Evolutionary conservation across 2,888 invertebrate genomes (phyloP).

Genomic region (Hermaeophaga mercurialis): DNA sequence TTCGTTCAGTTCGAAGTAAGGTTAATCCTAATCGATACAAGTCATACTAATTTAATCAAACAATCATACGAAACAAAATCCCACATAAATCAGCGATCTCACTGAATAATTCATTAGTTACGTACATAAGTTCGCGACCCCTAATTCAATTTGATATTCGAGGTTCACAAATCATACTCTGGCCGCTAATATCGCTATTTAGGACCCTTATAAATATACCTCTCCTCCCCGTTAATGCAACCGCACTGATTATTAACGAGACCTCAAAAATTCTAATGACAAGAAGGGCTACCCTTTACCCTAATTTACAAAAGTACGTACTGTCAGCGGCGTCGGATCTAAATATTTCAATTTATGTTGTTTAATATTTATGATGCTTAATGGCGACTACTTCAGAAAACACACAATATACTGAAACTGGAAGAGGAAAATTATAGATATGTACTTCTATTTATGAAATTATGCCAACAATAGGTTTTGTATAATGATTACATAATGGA

Average conservation of each 20-base stretch:
- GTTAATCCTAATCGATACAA: no score
- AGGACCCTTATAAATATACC: constrained; percentile 13
- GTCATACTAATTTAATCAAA: no score
- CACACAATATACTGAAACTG: no score
- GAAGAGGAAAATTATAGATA: no score
- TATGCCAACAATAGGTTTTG: no score
- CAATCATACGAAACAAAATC: not conserved
- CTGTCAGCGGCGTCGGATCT: not conserved
- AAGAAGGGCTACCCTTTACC: constrained; percentile 31
- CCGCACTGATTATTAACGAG: constrained; percentile 23
- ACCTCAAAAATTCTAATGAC: constrained; percentile 33
- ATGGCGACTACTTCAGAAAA: no score
- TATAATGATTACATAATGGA: no score
- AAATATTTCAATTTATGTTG: no score
- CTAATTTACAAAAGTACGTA: constrained; percentile 48
- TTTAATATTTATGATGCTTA: no score
- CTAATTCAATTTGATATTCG: constrained; percentile 13
- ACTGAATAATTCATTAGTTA: not conserved
- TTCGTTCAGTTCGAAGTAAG: no score
- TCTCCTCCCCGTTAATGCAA: constrained; percentile 11
- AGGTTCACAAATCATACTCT: constrained; percentile 17
- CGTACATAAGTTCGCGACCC: not conserved
- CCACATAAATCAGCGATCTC: constrained; percentile 12
- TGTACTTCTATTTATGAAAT: no score
- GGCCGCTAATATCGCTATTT: constrained; percentile 21